phyloP scores from a whole-genome alignment of 1,140 invertebrate species.

The Bombus vancouverensis region DNA sequence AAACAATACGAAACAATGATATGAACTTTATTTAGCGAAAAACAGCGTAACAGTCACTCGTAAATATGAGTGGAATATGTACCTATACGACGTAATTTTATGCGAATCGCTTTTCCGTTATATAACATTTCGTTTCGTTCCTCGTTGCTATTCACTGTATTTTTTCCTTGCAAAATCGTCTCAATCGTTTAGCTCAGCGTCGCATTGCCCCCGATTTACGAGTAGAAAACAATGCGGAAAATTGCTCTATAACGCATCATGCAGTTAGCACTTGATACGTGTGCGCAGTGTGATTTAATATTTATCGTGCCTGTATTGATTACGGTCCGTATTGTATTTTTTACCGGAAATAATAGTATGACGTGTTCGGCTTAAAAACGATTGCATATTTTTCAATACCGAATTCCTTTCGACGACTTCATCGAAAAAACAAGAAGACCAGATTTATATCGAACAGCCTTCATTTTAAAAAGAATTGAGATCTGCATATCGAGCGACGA shows the following conservation, averaged over 20 bases:
- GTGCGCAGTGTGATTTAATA: conserved; percentile 40
- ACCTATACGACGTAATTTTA: background rate
- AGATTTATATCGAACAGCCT: background rate
- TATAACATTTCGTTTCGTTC: background rate
- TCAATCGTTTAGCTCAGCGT: conserved; percentile 24
- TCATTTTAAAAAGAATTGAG: background rate
- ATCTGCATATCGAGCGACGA: conserved; percentile 14
- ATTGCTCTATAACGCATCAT: conserved; percentile 15
- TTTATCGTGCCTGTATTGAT: conserved; percentile 35
- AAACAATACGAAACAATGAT: conserved; percentile 21
- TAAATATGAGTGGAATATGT: background rate
- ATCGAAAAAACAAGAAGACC: conserved; percentile 7
- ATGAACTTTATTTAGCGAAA: conserved; percentile 31
- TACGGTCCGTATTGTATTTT: conserved; percentile 35
- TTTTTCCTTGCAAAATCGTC: conserved; percentile 5
- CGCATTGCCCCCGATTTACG: conserved; percentile 28
- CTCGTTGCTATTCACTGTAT: background rate
- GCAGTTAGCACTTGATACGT: conserved; percentile 35
- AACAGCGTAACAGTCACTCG: conserved; percentile 1
- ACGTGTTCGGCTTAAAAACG: conserved; percentile 30
- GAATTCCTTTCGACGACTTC: conserved; percentile 8
- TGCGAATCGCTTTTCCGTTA: background rate
- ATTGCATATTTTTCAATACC: conserved; percentile 18
- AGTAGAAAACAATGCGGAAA: conserved; percentile 29
- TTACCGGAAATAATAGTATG: conserved; percentile 26